Evolutionary conservation across 2,888 invertebrate genomes (phyloP), one percentile per base, ranked within the genome.

Genomic region (Xanthorhoe spadicearia): DNA sequence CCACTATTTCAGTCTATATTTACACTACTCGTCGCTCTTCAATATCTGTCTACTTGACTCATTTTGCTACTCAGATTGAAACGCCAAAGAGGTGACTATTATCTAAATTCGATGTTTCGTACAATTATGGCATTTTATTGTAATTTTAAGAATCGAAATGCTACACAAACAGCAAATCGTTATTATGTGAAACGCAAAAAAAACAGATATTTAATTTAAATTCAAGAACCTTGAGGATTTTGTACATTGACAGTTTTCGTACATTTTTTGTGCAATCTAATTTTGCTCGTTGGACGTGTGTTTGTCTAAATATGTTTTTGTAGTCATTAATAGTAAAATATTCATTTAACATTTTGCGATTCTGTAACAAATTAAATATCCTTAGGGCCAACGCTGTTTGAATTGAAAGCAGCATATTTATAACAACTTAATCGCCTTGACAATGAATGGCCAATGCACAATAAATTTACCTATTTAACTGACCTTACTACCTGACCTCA

Each of bases 181-280:
- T 49, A 13, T 48, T n/a, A 32, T 49, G 50, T 61, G 61, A 64
- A 64, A 50, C 52, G 43, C 59, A n/a, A 51, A 55, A 57, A 57
- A 65, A 58, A 10, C 43, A 19, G 13, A 46, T 51, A 23, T 18
- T 56, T 50, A 6, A 54, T 63, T 52, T 66, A 61, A 55, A 18
- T 48, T 15, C 50, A 62, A n/a, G n/a, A n/a, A 58, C 55, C 53
- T 69, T 69, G 64, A 67, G 48, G 19, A 67, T 65, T 66, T 65
- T 54, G 52, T 51, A 61, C 59, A 68, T 59, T 61, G 68, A 56
- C 64, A 61, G 43, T 63, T 63, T 65, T 65, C 56, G 38, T 52
- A 59, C 13, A 50, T 43, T 68, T 43, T 70, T 70, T 72, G 38
- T 35, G 13, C 32, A 48, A 43, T 52, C 65, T 54, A 59, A 48